Conservation (phyloP, 1,140 invertebrate genomes). For the honey bee (Apis mellifera) region DNA sequence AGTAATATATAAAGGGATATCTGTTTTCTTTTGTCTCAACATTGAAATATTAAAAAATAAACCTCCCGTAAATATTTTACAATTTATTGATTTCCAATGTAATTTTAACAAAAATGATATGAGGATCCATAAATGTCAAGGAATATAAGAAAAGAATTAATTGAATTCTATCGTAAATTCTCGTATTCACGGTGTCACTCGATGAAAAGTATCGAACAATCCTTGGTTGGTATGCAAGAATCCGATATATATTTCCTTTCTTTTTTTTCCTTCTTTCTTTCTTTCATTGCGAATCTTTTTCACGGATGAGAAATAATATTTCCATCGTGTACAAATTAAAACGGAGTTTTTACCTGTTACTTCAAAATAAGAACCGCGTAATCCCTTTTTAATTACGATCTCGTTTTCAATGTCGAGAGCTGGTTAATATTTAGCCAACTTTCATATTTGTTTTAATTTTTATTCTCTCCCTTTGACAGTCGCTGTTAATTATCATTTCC, state of each 20-base stretch:
- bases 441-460: not conserved
- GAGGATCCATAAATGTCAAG: not conserved
- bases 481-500: not conserved
- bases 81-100: not conserved
- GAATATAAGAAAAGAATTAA: not conserved
- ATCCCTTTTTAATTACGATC: slow-evolving; percentile 4
- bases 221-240: not conserved
- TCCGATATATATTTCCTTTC: not conserved
- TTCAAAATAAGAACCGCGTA: not conserved
- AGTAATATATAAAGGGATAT: no score
- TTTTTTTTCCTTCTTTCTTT: not conserved
- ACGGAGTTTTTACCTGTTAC: not conserved
- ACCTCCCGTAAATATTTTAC: no score
- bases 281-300: not conserved
- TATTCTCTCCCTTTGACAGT: not conserved
- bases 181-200: not conserved
- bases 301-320: not conserved
- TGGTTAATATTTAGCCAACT: not conserved
- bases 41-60: no score
- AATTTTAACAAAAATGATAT: not conserved
- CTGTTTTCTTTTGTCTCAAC: no score
- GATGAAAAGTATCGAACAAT: no score
- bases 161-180: not conserved
- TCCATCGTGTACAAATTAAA: not conserved
- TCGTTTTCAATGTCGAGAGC: not conserved